These are phyloP conservation scores for Schizopygopsis malacanthus DNA, from an alignment of 2,797 vertebrate genomes.

Conservation along the genomic window DNA sequence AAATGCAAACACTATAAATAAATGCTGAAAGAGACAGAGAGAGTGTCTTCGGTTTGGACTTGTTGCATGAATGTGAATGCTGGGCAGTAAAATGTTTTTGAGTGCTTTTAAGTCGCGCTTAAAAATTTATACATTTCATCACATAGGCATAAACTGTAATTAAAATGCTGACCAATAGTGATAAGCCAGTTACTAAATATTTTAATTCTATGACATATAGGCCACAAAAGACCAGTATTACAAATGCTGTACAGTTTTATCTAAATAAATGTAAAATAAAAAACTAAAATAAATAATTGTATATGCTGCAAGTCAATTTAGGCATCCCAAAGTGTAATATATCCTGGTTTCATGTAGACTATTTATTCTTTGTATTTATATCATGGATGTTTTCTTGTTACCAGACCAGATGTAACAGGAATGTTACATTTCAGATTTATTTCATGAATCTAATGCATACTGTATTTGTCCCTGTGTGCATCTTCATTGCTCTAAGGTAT, in stretches of 20 bases:
- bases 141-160: neutral
- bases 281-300: neutral
- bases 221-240: neutral
- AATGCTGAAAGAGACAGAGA: constrained; percentile 35
- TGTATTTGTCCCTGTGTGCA: constrained; percentile 11
- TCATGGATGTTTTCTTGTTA: neutral
- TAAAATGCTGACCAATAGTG: neutral
- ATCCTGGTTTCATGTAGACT: neutral
- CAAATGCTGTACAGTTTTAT: neutral
- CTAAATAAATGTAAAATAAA: neutral
- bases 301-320: neutral
- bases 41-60: constrained; percentile 22
- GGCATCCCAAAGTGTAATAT: neutral
- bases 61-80: constrained; percentile 35
- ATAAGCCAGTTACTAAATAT: neutral
- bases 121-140: neutral
- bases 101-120: neutral
- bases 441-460: constrained; percentile 3
- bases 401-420: constrained; percentile 16
- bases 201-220: neutral
- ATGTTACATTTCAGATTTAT: constrained; percentile 28
- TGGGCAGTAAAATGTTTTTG: constrained; percentile 27
- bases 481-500: constrained; percentile 31
- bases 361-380: neutral
- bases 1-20: constrained; percentile 59